These are phyloP conservation scores for Glossosoma conforme DNA, from an alignment of 1,140 invertebrate genomes.

Conservation along the genomic window DNA sequence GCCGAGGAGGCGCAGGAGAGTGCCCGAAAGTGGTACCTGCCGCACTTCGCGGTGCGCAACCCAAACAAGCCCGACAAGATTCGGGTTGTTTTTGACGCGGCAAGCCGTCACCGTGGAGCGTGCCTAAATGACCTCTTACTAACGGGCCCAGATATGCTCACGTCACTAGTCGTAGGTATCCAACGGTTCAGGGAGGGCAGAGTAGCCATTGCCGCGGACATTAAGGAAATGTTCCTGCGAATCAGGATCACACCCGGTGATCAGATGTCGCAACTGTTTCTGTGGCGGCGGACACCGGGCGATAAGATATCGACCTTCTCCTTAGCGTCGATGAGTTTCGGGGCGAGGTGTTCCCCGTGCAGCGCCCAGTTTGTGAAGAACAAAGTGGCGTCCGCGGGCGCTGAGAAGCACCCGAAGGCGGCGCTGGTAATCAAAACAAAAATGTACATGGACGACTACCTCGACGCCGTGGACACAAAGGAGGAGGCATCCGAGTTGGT, in stretches of 20 bases:
- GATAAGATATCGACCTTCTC: not conserved
- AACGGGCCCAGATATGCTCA: slow-evolving; percentile 33
- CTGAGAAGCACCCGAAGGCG: not conserved
- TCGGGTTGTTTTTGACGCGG: slow-evolving; percentile 34
- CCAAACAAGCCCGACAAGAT: slow-evolving; percentile 32
- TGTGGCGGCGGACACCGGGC: slow-evolving; percentile 31
- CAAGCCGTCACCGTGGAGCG: slow-evolving; percentile 20
- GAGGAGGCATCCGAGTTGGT: not conserved
- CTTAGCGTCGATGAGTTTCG: slow-evolving; percentile 10
- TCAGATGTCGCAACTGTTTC: slow-evolving; percentile 32
- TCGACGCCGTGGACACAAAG: slow-evolving; percentile 4
- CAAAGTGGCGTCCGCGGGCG: not conserved
- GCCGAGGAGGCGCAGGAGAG: not conserved
- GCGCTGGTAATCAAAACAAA: slow-evolving; percentile 2
- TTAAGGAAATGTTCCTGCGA: slow-evolving; percentile 34
- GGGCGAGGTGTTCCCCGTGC: slow-evolving; percentile 19
- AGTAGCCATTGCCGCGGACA: slow-evolving; percentile 30
- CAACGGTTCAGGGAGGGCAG: slow-evolving; percentile 32
- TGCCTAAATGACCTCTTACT: slow-evolving; percentile 30
- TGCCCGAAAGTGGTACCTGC: slow-evolving; percentile 29
- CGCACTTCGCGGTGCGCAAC: slow-evolving; percentile 33
- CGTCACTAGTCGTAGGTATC: slow-evolving; percentile 30
- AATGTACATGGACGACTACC: slow-evolving; percentile 11
- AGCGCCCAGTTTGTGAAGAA: slow-evolving; percentile 23
- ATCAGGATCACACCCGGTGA: slow-evolving; percentile 33